Evolutionary conservation across 1,140 invertebrate genomes (phyloP).

Genomic region (Microplitis demolitor): DNA sequence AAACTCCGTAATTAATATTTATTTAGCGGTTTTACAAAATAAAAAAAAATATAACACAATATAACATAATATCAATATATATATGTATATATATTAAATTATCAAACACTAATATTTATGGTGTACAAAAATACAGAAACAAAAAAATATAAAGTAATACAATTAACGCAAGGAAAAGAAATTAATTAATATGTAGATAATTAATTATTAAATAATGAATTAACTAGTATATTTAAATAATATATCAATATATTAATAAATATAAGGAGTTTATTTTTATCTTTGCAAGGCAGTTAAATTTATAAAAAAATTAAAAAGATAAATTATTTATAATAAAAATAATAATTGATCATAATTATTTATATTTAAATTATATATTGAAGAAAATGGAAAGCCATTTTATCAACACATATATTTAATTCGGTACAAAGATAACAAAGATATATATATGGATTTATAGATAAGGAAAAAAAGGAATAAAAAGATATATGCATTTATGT

Average conservation of each 20-base stretch:
- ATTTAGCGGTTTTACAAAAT: slow-evolving; percentile 10
- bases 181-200: slow-evolving; percentile 14
- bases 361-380: no score
- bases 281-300: background rate
- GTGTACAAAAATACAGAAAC: slow-evolving; percentile 16
- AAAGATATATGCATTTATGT: background rate
- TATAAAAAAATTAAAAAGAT: slow-evolving; percentile 1
- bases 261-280: no score
- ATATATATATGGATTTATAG: background rate
- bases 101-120: slow-evolving; percentile 1
- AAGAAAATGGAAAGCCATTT: background rate
- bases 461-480: background rate
- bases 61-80: no score
- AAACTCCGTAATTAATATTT: slow-evolving; percentile 1
- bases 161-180: slow-evolving; percentile 9
- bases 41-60: slow-evolving; percentile 20
- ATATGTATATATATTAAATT: background rate
- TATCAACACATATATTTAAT: background rate
- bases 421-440: slow-evolving; percentile 28
- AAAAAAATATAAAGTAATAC: slow-evolving; percentile 12
- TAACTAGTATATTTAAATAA: background rate
- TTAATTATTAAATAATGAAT: slow-evolving; percentile 13
- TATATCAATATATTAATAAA: no score
- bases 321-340: slow-evolving; percentile 7
- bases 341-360: background rate